Conservation (phyloP, 1,140 invertebrate species). For the Lepidotrigona ventralis region DNA sequence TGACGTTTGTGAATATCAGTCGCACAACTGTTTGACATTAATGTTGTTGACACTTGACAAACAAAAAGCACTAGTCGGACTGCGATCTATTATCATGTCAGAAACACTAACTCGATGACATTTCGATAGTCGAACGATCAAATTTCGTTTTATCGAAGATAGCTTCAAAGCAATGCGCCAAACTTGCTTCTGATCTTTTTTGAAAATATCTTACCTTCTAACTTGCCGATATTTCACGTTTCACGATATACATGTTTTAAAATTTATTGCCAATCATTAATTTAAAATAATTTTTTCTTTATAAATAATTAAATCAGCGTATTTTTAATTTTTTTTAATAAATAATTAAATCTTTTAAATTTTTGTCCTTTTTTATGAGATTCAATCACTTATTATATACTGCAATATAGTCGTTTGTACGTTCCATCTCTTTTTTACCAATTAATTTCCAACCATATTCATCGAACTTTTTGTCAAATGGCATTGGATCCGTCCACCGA, state of each 20-base stretch:
- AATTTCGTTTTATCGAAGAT: slow-evolving; percentile 15
- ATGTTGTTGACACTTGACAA: slow-evolving; percentile 20
- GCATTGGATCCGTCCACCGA: slow-evolving; percentile 85
- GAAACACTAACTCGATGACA: not conserved
- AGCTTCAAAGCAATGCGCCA: not conserved
- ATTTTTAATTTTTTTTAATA: too few species aligned
- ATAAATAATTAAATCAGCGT: not conserved
- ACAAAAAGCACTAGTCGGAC: not conserved
- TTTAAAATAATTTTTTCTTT: not conserved
- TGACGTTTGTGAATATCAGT: not conserved
- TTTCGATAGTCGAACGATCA: slow-evolving; percentile 13
- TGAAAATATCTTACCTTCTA: not conserved
- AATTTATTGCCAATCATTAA: not conserved
- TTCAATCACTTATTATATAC: slow-evolving; percentile 75
- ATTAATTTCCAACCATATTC: slow-evolving; percentile 69
- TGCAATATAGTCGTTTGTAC: slow-evolving; percentile 80
- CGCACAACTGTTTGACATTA: not conserved
- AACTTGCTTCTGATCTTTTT: not conserved
- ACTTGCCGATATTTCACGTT: not conserved
- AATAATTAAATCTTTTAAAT: not conserved
- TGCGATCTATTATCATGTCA: too few species aligned
- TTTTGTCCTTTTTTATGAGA: not conserved
- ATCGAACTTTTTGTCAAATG: slow-evolving; percentile 81
- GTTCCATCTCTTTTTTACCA: slow-evolving; percentile 70
- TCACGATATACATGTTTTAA: not conserved